These are phyloP conservation scores for Barbus barbus DNA, from an alignment of 2,113 vertebrate species.

Conservation along the genomic window DNA sequence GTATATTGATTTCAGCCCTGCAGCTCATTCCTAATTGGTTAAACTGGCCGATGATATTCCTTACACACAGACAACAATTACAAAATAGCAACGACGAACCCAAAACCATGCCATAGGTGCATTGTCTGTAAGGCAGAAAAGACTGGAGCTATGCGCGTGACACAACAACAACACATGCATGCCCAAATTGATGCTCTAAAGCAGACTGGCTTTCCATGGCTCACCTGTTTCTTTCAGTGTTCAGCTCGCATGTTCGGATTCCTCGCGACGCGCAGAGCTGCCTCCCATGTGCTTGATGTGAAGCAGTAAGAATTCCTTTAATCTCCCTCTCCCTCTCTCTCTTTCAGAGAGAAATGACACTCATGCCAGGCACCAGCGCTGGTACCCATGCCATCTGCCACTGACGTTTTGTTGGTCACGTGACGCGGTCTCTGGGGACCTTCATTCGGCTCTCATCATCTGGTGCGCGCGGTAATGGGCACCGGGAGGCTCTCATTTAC, in stretches of 20 bases:
- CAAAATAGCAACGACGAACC: not conserved
- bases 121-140: not conserved
- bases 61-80: not conserved
- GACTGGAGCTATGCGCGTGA: not conserved
- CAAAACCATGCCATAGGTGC: not conserved
- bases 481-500: slow-evolving; percentile 97
- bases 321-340: slow-evolving; percentile 72
- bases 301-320: slow-evolving; percentile 77
- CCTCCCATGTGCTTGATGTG: slow-evolving; percentile 83
- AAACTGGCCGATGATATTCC: not conserved
- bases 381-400: slow-evolving; percentile 99
- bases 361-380: slow-evolving; percentile 98
- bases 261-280: slow-evolving; percentile 81
- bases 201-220: slow-evolving; percentile 44
- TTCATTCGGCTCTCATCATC: slow-evolving; percentile 96
- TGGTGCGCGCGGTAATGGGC: slow-evolving; percentile 98
- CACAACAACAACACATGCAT: slow-evolving; percentile 1
- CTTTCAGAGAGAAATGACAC: slow-evolving; percentile 96
- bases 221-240: slow-evolving; percentile 89
- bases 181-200: not conserved
- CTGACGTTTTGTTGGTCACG: slow-evolving; percentile 98
- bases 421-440: slow-evolving; percentile 92
- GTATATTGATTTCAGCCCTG: slow-evolving; percentile 5
- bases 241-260: slow-evolving; percentile 88
- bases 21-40: not conserved